phyloP scores from a whole-genome alignment of 1,140 invertebrate genomes.

The Oedothorax gibbosus region DNA sequence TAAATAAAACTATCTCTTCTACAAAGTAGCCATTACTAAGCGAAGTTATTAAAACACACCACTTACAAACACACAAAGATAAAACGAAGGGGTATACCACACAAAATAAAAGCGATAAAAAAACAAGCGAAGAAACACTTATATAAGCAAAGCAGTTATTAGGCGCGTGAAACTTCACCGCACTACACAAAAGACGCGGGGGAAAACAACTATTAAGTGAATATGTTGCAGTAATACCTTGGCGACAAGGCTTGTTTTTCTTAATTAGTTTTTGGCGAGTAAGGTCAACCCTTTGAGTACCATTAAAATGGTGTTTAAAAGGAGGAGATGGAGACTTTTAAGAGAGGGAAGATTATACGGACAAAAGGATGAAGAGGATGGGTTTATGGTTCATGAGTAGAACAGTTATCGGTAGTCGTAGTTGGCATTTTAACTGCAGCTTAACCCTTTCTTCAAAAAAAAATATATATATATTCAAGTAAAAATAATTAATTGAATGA shows the following conservation, averaged over 20 bases:
- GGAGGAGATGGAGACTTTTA: conserved; percentile 2
- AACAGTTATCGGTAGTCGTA: background rate
- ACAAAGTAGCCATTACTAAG: conserved; percentile 27
- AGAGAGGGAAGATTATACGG: conserved; percentile 40
- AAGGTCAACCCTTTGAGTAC: conserved; percentile 52
- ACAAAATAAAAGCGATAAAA: conserved; percentile 45
- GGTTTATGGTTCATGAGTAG: background rate
- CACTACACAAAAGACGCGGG: conserved; percentile 1
- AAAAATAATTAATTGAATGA: too few species aligned
- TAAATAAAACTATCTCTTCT: too few species aligned
- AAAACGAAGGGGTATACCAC: background rate
- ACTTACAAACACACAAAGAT: conserved; percentile 29
- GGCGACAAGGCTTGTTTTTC: conserved; percentile 44
- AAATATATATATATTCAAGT: too few species aligned
- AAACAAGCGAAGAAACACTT: conserved; percentile 20
- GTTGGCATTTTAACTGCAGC: too few species aligned
- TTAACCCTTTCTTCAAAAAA: too few species aligned
- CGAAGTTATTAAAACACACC: conserved; percentile 39
- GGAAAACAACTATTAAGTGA: conserved; percentile 56
- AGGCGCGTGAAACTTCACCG: conserved; percentile 13
- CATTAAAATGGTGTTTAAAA: conserved; percentile 46
- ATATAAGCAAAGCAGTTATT: conserved; percentile 1
- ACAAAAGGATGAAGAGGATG: conserved; percentile 4
- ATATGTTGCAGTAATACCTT: conserved; percentile 58
- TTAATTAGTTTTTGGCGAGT: conserved; percentile 46